These are phyloP conservation scores for Biston betularia DNA, from an alignment of 2,888 invertebrate genomes.

Conservation along the genomic window DNA sequence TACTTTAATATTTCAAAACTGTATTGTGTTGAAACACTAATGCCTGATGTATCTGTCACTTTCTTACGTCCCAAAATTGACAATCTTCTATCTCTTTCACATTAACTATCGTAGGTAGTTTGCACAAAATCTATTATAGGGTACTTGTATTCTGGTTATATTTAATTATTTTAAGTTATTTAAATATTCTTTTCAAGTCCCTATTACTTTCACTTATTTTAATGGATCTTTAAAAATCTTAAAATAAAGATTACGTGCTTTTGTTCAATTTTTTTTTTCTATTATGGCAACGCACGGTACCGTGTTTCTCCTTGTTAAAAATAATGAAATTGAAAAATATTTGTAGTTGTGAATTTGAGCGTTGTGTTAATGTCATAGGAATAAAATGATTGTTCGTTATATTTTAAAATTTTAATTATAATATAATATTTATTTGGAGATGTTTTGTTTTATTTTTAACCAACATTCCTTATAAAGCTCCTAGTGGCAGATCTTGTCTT, in stretches of 20 bases:
- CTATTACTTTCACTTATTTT: background rate
- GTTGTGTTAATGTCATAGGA: constrained; percentile 77
- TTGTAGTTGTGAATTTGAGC: constrained; percentile 80
- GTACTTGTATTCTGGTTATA: constrained; percentile 38
- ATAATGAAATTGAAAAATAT: constrained; percentile 56
- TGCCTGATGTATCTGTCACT: constrained; percentile 38
- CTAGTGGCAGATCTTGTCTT: too few species aligned
- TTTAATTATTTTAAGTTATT: constrained; percentile 42
- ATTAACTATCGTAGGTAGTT: constrained; percentile 61
- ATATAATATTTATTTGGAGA: constrained; percentile 70
- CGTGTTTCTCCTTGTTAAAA: constrained; percentile 59
- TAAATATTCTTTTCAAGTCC: constrained; percentile 32
- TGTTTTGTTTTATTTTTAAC: constrained; percentile 46
- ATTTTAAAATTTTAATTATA: constrained; percentile 81
- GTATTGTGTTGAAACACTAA: constrained; percentile 32
- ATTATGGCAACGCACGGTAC: constrained; percentile 49
- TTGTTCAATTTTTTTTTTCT: constrained; percentile 4
- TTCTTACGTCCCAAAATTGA: constrained; percentile 42
- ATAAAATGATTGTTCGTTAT: constrained; percentile 74
- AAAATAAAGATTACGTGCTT: constrained; percentile 1
- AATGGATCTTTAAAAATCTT: constrained; percentile 3
- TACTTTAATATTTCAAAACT: constrained; percentile 23
- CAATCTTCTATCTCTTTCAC: constrained; percentile 54
- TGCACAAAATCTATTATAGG: constrained; percentile 60
- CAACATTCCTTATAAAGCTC: too few species aligned